Conservation (phyloP, 2,797 vertebrate species). For the Leuciscus waleckii region DNA sequence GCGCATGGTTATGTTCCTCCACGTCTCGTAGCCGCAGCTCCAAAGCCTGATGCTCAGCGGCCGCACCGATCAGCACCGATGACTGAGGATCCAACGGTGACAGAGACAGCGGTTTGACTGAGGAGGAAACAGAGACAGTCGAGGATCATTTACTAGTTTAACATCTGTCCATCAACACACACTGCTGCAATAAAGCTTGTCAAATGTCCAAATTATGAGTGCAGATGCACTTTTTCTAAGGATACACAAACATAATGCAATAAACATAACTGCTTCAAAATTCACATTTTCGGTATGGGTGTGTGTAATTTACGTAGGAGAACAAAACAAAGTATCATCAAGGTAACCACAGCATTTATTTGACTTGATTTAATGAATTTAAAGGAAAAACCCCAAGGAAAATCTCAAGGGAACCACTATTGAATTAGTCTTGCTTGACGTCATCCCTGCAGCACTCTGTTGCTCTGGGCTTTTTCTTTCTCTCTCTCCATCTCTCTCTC, state of each 20-base stretch:
- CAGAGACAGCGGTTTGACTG: conserved; percentile 92
- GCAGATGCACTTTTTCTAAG: neutral
- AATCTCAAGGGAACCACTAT: neutral
- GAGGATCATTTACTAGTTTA: neutral
- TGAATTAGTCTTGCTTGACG: no score
- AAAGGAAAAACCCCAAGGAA: neutral
- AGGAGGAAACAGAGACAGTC: conserved; percentile 52
- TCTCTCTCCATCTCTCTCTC: no score
- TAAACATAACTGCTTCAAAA: neutral
- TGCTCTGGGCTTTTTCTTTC: neutral
- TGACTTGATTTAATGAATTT: neutral
- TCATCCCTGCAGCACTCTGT: neutral
- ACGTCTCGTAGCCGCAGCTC: conserved; percentile 91
- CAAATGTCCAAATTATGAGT: neutral
- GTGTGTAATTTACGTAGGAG: neutral
- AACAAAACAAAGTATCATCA: neutral
- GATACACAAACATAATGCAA: neutral
- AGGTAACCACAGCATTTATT: neutral
- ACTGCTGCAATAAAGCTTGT: neutral
- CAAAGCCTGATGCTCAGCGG: conserved; percentile 85
- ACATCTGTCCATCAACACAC: neutral
- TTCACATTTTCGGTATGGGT: neutral
- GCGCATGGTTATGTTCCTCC: conserved; percentile 91
- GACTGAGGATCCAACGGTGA: conserved; percentile 89
- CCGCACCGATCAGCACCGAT: conserved; percentile 77